A percentile compares a stretch with the other conserved stretches of the same genome.
Conservation (phyloP, 2,797 vertebrate species). For the Phalanger gymnotis region DNA sequence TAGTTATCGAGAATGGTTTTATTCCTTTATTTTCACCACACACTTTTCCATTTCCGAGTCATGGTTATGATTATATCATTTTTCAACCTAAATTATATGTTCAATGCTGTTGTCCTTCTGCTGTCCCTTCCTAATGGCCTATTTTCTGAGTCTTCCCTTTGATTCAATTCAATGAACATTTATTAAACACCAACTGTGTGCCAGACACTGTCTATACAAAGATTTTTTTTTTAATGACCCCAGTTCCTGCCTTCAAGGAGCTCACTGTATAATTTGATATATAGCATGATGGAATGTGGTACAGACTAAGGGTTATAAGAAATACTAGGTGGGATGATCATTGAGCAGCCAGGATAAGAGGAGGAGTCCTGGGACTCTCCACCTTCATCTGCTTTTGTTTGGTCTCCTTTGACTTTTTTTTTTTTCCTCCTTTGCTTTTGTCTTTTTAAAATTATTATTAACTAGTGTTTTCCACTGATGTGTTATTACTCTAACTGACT, state of each 20-base stretch:
- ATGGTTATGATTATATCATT: conserved; percentile 72
- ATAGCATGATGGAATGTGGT: background rate
- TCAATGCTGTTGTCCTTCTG: conserved; percentile 74
- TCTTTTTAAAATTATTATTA: conserved; percentile 51
- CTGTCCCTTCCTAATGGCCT: conserved; percentile 64
- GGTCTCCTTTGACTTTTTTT: conserved; percentile 45
- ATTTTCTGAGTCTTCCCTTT: background rate
- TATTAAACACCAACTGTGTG: background rate
- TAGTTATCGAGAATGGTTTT: conserved; percentile 47
- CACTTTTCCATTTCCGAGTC: conserved; percentile 71
- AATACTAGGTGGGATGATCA: background rate
- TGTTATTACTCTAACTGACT: conserved; percentile 45
- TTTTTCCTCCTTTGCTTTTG: conserved; percentile 14
- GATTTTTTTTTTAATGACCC: background rate
- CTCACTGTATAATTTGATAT: background rate
- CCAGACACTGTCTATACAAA: background rate
- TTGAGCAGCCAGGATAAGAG: background rate
- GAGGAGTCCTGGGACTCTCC: background rate
- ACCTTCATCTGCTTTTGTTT: background rate
- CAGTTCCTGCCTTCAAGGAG: background rate
- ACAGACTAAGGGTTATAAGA: background rate
- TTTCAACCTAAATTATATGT: conserved; percentile 76
- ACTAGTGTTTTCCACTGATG: conserved; percentile 51
- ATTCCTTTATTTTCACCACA: conserved; percentile 77
- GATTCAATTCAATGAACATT: background rate